Evolutionary conservation across 2,888 invertebrate genomes (phyloP).

Genomic region (Eucera pruinosa): DNA sequence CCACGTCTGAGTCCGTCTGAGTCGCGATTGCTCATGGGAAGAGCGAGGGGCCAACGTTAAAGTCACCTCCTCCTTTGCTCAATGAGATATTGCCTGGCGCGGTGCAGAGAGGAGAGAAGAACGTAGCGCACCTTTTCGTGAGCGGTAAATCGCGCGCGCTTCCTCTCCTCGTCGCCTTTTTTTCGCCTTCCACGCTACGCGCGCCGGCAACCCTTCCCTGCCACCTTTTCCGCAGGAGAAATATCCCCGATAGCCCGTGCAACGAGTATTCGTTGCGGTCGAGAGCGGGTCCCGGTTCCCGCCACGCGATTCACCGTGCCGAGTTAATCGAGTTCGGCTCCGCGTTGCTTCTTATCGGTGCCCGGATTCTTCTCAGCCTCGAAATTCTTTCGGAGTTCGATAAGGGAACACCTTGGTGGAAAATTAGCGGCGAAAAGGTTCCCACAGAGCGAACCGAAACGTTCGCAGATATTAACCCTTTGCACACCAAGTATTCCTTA

Average conservation of each 20-base stretch:
- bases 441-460: too few relatives aligned
- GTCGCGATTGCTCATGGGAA: slow-evolving; percentile 80
- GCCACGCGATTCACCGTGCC: neutral
- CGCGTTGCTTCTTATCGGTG: neutral
- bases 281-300: neutral
- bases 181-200: slow-evolving; percentile 44
- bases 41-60: slow-evolving; percentile 82
- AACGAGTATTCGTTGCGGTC: too few relatives aligned
- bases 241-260: slow-evolving; percentile 28
- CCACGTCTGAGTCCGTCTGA: slow-evolving; percentile 79
- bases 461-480: too few relatives aligned
- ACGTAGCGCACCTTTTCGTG: slow-evolving; percentile 73
- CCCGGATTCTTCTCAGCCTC: slow-evolving; percentile 1
- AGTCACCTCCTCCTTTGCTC: slow-evolving; percentile 83
- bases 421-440: too few relatives aligned
- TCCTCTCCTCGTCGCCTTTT: slow-evolving; percentile 24
- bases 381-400: neutral
- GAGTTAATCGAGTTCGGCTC: neutral
- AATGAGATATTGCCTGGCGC: slow-evolving; percentile 83
- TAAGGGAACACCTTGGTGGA: neutral
- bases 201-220: slow-evolving; percentile 6
- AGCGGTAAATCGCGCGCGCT: slow-evolving; percentile 62
- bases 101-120: too few relatives aligned
- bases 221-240: slow-evolving; percentile 14
- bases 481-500: too few relatives aligned